phyloP scores from a whole-genome alignment of 2,888 invertebrate genomes.

The Andrena marginata region DNA sequence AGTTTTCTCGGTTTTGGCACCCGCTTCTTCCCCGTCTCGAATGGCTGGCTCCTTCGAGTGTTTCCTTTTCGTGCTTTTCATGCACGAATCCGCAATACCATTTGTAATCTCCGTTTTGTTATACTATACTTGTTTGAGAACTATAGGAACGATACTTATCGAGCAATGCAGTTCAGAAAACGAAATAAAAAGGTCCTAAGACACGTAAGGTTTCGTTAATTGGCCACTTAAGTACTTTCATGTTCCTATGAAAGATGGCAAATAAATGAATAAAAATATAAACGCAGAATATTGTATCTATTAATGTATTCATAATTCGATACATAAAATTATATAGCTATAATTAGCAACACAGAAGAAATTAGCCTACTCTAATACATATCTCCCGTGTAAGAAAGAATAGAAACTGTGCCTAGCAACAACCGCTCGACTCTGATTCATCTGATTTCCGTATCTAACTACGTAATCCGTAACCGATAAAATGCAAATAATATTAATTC shows the following conservation, averaged over 20 bases:
- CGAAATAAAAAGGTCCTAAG: neutral
- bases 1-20: constrained; percentile 29
- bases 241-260: no score
- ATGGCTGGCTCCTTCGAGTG: neutral
- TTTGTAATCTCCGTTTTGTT: constrained; percentile 34
- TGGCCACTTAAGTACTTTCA: no score
- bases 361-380: neutral
- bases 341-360: neutral
- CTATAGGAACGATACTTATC: neutral
- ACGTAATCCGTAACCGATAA: neutral
- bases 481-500: constrained; percentile 13
- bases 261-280: no score
- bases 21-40: neutral
- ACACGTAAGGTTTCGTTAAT: no score
- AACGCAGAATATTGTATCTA: no score
- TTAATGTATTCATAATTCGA: no score
- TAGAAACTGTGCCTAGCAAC: constrained; percentile 40
- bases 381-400: neutral
- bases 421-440: constrained; percentile 14
- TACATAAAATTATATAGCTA: no score
- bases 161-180: neutral
- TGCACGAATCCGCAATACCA: constrained; percentile 12
- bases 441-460: constrained; percentile 1
- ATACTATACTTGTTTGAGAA: neutral
- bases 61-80: constrained; percentile 14